Conservation (phyloP, 2,797 vertebrate genomes). For the Carcharodon carcharias region DNA sequence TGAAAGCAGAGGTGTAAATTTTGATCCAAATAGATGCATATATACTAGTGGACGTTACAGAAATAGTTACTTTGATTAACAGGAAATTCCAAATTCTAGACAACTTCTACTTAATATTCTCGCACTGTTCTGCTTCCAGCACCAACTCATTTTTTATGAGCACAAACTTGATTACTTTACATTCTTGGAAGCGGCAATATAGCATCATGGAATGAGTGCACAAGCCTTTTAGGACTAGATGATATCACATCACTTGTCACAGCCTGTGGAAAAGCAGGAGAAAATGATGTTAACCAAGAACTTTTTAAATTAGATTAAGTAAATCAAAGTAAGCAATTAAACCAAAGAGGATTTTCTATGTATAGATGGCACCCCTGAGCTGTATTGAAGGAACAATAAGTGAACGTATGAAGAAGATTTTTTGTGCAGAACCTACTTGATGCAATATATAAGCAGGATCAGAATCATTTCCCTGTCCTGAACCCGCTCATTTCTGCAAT, state of each 20-base stretch:
- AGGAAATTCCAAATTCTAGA: no score
- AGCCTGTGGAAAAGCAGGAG: neutral
- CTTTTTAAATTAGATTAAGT: neutral
- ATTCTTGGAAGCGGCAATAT: neutral
- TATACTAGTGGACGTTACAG: no score
- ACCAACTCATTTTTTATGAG: neutral
- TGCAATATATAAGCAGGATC: no score
- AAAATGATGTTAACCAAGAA: neutral
- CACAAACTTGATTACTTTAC: neutral
- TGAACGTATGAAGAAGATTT: neutral
- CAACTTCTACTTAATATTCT: neutral
- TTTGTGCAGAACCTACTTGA: no score
- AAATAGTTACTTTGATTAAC: no score
- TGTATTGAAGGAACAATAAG: neutral
- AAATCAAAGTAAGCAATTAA: neutral
- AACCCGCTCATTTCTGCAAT: no score
- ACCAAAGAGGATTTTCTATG: neutral
- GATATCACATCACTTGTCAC: neutral
- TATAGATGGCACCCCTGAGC: neutral
- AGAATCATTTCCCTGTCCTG: no score
- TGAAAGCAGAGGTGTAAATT: neutral
- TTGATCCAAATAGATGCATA: neutral
- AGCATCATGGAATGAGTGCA: neutral
- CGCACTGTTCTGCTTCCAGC: neutral
- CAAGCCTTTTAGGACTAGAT: neutral